Evolutionary conservation across 2,888 invertebrate genomes (phyloP).

Genomic region (Homarus gammarus): DNA sequence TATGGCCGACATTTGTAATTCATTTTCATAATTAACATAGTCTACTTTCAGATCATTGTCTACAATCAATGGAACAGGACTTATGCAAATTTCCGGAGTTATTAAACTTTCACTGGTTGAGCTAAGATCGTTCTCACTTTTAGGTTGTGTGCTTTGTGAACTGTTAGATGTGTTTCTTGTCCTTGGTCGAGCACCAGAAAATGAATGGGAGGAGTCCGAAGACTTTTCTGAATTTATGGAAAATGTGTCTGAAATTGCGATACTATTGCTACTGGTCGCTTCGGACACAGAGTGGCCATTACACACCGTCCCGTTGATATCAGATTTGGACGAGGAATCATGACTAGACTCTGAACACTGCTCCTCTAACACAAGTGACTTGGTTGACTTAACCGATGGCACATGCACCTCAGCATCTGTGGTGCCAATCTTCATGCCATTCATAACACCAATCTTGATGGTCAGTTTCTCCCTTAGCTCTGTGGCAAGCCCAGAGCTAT

Average conservation of each 20-base stretch:
- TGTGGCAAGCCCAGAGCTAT: constrained; percentile 36
- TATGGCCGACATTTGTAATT: constrained; percentile 98
- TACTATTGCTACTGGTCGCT: constrained; percentile 72
- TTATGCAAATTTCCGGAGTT: constrained; percentile 69
- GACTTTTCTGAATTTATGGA: constrained; percentile 74
- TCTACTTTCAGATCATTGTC: constrained; percentile 64
- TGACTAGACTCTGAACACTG: constrained; percentile 74
- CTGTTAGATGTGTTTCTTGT: constrained; percentile 75
- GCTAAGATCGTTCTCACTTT: constrained; percentile 69
- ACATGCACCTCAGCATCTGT: constrained; percentile 74
- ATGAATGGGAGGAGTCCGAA: constrained; percentile 70
- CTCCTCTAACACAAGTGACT: constrained; percentile 40
- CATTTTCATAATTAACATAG: constrained; percentile 88
- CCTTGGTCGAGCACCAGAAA: constrained; percentile 72
- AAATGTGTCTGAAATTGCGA: constrained; percentile 72
- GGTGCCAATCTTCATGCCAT: constrained; percentile 75
- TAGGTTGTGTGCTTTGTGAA: constrained; percentile 71
- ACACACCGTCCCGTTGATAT: constrained; percentile 67
- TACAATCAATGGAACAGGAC: constrained; percentile 57
- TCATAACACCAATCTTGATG: constrained; percentile 68
- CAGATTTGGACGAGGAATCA: constrained; percentile 58
- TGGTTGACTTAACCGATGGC: constrained; percentile 32
- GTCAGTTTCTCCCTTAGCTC: constrained; percentile 71
- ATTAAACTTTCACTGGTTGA: constrained; percentile 68
- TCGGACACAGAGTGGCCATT: constrained; percentile 74